Percentiles rank a stretch among this genome's conserved stretches.
phyloP scores from a whole-genome alignment of 2,888 invertebrate species.

The Boloria selene region DNA sequence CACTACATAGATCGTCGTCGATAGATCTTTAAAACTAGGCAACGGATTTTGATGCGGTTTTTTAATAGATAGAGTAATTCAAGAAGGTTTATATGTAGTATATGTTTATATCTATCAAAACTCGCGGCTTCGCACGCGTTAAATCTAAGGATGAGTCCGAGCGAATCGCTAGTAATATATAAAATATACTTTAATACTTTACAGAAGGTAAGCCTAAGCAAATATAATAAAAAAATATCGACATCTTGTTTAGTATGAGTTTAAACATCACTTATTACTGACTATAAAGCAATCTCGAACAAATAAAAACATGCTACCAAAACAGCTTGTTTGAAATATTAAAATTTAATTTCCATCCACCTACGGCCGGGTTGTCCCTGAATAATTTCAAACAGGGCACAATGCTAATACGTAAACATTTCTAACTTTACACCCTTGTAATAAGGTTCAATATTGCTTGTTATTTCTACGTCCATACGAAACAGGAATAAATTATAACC shows the following conservation, averaged over 20 bases:
- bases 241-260: not conserved
- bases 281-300: constrained; percentile 11
- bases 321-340: constrained; percentile 40
- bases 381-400: constrained; percentile 35
- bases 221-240: too few relatives aligned
- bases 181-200: too few relatives aligned
- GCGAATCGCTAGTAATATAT: too few relatives aligned
- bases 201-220: too few relatives aligned
- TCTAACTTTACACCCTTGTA: constrained; percentile 6
- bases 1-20: too few relatives aligned
- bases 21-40: too few relatives aligned
- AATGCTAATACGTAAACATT: constrained; percentile 18
- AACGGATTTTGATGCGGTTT: too few relatives aligned
- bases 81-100: too few relatives aligned
- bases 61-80: too few relatives aligned
- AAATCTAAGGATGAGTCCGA: too few relatives aligned
- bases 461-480: constrained; percentile 1
- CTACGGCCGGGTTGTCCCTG: constrained; percentile 34
- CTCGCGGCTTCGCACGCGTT: too few relatives aligned
- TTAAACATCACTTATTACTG: not conserved
- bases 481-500: constrained; percentile 35
- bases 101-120: too few relatives aligned
- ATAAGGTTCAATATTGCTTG: constrained; percentile 24
- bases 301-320: constrained; percentile 26
- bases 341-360: constrained; percentile 41